A percentile compares a stretch with the other conserved stretches of the same genome.
phyloP scores from a whole-genome alignment of 2,888 invertebrate genomes.

The Stenurella melanura region DNA sequence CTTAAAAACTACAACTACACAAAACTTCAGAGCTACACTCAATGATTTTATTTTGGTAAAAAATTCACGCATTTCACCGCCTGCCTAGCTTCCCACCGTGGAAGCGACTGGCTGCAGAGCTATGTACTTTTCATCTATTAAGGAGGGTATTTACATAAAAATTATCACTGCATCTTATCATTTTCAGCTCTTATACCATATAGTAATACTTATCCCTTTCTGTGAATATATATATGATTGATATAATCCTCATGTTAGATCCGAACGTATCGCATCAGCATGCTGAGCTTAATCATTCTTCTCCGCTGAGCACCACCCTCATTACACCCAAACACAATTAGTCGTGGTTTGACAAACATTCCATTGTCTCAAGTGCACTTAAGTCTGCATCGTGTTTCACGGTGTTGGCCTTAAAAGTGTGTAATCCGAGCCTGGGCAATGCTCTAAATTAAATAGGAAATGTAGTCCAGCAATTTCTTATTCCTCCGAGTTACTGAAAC shows the following conservation, averaged over 20 bases:
- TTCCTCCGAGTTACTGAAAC: constrained; percentile 46
- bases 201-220: no score
- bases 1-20: no score
- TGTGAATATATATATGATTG: neutral
- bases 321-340: constrained; percentile 43
- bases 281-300: neutral
- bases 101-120: no score
- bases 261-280: neutral
- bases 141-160: no score
- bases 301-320: constrained; percentile 8
- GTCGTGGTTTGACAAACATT: constrained; percentile 40
- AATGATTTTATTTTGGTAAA: no score
- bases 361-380: constrained; percentile 46
- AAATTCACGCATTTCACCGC: no score
- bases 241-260: neutral
- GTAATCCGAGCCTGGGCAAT: constrained; percentile 52
- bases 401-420: constrained; percentile 50
- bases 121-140: no score
- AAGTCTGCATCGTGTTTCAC: constrained; percentile 51
- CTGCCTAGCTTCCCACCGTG: no score
- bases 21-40: no score
- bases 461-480: constrained; percentile 51
- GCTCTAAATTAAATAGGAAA: constrained; percentile 53
- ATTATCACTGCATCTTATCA: no score
- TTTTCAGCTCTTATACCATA: no score